Evolutionary conservation across 2,888 invertebrate genomes (phyloP).

Genomic region (Ophraella communa): DNA sequence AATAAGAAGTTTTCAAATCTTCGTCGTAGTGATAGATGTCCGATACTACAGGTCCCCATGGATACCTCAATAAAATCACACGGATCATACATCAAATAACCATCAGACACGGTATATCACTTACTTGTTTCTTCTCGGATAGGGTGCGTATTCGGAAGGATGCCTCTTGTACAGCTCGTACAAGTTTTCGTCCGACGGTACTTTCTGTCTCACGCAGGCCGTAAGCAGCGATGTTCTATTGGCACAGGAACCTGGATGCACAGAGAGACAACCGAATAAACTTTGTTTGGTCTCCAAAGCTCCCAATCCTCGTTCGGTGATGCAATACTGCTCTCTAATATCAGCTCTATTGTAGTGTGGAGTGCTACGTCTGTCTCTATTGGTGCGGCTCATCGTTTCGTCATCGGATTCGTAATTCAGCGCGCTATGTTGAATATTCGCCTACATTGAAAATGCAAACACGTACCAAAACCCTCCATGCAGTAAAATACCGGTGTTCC

Average conservation of each 20-base stretch:
- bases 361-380: slow-evolving; percentile 61
- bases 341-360: slow-evolving; percentile 83
- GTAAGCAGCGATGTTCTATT: slow-evolving; percentile 73
- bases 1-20: slow-evolving; percentile 81
- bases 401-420: slow-evolving; percentile 83
- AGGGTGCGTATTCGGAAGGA: slow-evolving; percentile 78
- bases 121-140: slow-evolving; percentile 76
- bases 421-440: slow-evolving; percentile 73
- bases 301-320: slow-evolving; percentile 74
- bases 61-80: slow-evolving; percentile 61
- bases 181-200: slow-evolving; percentile 88
- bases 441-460: slow-evolving; percentile 61
- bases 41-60: slow-evolving; percentile 66
- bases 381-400: slow-evolving; percentile 73
- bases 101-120: too few species aligned
- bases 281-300: slow-evolving; percentile 70
- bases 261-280: slow-evolving; percentile 86
- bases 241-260: slow-evolving; percentile 73
- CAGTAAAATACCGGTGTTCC: too few species aligned
- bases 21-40: slow-evolving; percentile 72
- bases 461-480: too few species aligned
- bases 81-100: too few species aligned
- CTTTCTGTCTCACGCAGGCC: slow-evolving; percentile 84
- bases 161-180: slow-evolving; percentile 62
- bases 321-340: slow-evolving; percentile 93